Percentiles rank a stretch among this genome's conserved stretches.
These are phyloP conservation scores for Ditylenchus dipsaci DNA, from an alignment of 1,140 invertebrate genomes.

Conservation along the genomic window DNA sequence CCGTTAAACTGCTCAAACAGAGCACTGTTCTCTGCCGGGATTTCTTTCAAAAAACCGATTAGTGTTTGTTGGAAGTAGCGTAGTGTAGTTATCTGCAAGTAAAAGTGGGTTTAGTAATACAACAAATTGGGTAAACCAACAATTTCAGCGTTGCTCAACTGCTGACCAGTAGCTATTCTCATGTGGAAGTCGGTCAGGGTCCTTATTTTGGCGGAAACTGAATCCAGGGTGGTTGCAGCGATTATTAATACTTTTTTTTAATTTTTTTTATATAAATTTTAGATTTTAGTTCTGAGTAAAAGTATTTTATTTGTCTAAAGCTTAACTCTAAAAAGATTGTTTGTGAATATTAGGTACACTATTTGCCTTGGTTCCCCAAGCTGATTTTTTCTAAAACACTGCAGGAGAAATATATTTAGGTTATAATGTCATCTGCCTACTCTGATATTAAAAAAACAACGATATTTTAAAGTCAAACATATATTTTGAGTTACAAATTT, in stretches of 20 bases:
- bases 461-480: too few species aligned
- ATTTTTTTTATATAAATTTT: too few species aligned
- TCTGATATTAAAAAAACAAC: too few species aligned
- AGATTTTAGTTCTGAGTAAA: too few species aligned
- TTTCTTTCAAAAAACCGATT: slow-evolving; percentile 55
- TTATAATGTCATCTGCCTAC: too few species aligned
- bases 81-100: neutral
- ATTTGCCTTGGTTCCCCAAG: too few species aligned
- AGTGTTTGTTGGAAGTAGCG: too few species aligned
- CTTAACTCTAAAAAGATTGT: too few species aligned
- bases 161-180: slow-evolving; percentile 79
- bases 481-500: neutral
- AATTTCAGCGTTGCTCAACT: slow-evolving; percentile 88
- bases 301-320: too few species aligned
- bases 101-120: slow-evolving; percentile 5
- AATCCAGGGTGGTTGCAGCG: slow-evolving; percentile 34
- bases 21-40: slow-evolving; percentile 35
- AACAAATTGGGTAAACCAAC: slow-evolving; percentile 74
- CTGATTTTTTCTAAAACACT: too few species aligned
- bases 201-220: slow-evolving; percentile 93
- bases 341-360: neutral
- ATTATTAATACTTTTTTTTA: too few species aligned
- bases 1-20: slow-evolving; percentile 45
- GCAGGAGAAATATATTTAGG: too few species aligned
- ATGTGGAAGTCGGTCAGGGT: slow-evolving; percentile 92